Conservation (phyloP, 2,888 invertebrate genomes). For the Emesis furor region DNA sequence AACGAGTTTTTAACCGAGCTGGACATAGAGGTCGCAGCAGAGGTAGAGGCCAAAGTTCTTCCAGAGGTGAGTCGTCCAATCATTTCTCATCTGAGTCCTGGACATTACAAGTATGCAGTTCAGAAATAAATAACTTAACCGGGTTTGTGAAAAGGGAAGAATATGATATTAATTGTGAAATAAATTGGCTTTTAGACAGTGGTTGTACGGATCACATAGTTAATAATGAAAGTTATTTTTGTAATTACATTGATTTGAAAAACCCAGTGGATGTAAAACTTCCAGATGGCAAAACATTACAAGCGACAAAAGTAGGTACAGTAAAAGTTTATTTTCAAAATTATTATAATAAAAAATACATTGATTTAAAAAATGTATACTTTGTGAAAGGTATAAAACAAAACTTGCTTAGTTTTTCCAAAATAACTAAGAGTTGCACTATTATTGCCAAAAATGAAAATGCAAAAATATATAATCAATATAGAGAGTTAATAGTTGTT, state of each 20-base stretch:
- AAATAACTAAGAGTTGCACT: slow-evolving; percentile 63
- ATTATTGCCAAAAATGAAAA: slow-evolving; percentile 53
- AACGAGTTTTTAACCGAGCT: slow-evolving; percentile 50
- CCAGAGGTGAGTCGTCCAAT: slow-evolving; percentile 60
- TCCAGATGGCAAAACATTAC: slow-evolving; percentile 45
- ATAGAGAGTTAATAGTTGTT: slow-evolving; percentile 62
- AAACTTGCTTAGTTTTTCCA: slow-evolving; percentile 72
- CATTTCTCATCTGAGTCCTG: slow-evolving; percentile 60
- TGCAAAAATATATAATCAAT: slow-evolving; percentile 68
- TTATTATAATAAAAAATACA: slow-evolving; percentile 19
- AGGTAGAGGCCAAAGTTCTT: slow-evolving; percentile 62
- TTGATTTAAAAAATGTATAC: slow-evolving; percentile 65
- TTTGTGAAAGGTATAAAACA: slow-evolving; percentile 65
- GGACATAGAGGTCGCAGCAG: slow-evolving; percentile 46
- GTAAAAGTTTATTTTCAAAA: slow-evolving; percentile 62
- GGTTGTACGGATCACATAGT: slow-evolving; percentile 63
- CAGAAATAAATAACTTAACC: slow-evolving; percentile 60
- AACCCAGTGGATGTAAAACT: slow-evolving; percentile 44
- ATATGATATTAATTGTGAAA: slow-evolving; percentile 59
- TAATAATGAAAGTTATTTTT: slow-evolving; percentile 65
- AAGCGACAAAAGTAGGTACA: slow-evolving; percentile 51
- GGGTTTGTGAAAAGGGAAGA: slow-evolving; percentile 37
- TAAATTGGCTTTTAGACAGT: slow-evolving; percentile 72
- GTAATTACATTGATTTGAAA: slow-evolving; percentile 37
- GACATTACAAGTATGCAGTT: slow-evolving; percentile 65